A percentile compares a stretch with the other conserved stretches of the same genome.
Conservation (phyloP, 2,113 vertebrate genomes). For the Pungitius pungitius region DNA sequence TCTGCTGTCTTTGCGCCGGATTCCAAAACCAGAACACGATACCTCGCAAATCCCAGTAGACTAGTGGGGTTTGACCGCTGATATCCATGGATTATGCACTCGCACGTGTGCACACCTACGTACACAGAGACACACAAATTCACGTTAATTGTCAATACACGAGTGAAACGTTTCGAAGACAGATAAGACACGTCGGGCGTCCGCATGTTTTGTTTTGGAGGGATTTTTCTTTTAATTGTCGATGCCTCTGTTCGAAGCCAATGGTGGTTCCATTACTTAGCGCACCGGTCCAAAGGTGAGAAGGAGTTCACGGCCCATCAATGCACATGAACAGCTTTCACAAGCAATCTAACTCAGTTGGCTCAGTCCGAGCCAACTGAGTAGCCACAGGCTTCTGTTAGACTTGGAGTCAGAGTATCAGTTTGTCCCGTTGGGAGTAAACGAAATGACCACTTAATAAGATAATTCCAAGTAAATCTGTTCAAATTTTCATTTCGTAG, state of each 20-base stretch:
- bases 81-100: constrained; percentile 48
- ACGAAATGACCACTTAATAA: constrained; percentile 29
- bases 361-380: constrained; percentile 27
- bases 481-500: constrained; percentile 8
- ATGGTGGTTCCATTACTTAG: constrained; percentile 37
- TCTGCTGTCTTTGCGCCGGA: constrained; percentile 63
- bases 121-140: constrained; percentile 19
- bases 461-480: constrained; percentile 34
- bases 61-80: constrained; percentile 50
- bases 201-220: constrained; percentile 34
- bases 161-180: background rate
- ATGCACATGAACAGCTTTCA: constrained; percentile 60
- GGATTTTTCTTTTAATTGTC: constrained; percentile 53
- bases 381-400: constrained; percentile 44
- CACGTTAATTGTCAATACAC: constrained; percentile 4
- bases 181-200: constrained; percentile 49
- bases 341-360: constrained; percentile 56
- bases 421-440: constrained; percentile 19
- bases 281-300: constrained; percentile 32
- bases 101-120: constrained; percentile 14
- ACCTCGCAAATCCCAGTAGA: constrained; percentile 62
- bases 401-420: constrained; percentile 23
- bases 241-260: constrained; percentile 38
- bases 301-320: constrained; percentile 54
- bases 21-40: constrained; percentile 69